Evolutionary conservation across 2,888 invertebrate genomes (phyloP), one percentile per base, ranked within the genome.

Genomic region (Campaea margaritaria): DNA sequence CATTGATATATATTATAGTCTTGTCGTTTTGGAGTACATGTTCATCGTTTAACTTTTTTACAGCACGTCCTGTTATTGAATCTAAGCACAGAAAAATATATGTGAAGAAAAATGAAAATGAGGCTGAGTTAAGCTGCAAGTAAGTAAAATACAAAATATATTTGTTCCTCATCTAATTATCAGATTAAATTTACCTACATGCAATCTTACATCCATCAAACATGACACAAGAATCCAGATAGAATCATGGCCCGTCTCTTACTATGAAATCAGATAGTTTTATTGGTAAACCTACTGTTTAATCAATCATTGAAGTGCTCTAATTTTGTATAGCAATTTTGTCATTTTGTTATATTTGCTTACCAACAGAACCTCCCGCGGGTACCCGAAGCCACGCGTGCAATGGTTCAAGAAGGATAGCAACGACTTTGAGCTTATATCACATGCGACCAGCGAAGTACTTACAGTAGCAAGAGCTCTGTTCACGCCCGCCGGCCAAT

Each of bases 341-440:
- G 1, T n/a, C n/a, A n/a, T n/a, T n/a, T 9, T 31, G 10, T 31
- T 31, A 9, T 9, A 9, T 31, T 31, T 31, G 9, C 10, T 27
- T 13, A 4, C 39, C 42, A n/a, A 21, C 55, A 56, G 58, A 36
- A 47, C 31, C 11, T 5, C 3, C 10, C 15, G 13, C 42, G 58
- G 51, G 3, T 15, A 52, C 27, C 58, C 58, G 15, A 43, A 46
- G n/a, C 51, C 58, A 28, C 27, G 42, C 10, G 36, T 52, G 15
- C 10, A 52, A 43, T 58, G 58, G 58, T 52, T 31, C 7, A 52
- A 50, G 42, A 45, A 57, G 34, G 34, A 41, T 31, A 15, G 14
- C 10, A 9, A 14, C 10, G 16, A 28, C 0, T 53, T 14, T 16
- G 16, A 21, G 7, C 5, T 8, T 3, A 11, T 58, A 3, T 2